phyloP scores from a whole-genome alignment of 2,797 vertebrate species.

The Poecilia picta region DNA sequence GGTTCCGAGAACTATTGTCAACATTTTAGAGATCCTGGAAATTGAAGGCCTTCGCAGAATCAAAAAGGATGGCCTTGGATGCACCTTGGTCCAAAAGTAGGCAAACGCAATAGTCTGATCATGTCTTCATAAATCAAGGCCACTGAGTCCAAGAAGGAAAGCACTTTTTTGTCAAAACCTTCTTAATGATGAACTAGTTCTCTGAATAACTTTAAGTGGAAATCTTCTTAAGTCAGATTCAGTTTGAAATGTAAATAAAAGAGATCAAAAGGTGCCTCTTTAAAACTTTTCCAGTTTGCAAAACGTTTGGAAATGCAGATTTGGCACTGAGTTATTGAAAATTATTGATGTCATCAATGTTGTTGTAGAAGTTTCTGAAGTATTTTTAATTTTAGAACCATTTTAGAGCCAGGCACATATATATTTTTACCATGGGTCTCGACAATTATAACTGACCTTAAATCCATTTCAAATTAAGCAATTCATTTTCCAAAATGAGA shows the following conservation, averaged over 20 bases:
- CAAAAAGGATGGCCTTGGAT: constrained; percentile 76
- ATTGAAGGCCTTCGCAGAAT: constrained; percentile 82
- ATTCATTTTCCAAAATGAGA: not conserved
- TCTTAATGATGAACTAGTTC: not conserved
- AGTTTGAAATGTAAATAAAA: not conserved
- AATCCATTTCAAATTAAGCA: not conserved
- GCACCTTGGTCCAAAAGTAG: constrained; percentile 79
- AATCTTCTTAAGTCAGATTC: not conserved
- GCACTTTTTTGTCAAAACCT: constrained; percentile 7
- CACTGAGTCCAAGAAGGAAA: constrained; percentile 9
- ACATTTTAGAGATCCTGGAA: constrained; percentile 86
- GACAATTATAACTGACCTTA: not conserved
- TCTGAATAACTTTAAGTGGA: not conserved
- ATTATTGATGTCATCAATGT: not conserved
- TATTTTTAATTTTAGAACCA: not conserved
- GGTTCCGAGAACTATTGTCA: constrained; percentile 90
- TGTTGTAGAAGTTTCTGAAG: not conserved
- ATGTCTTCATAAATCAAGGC: constrained; percentile 5
- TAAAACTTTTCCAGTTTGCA: not conserved
- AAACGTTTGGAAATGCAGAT: not conserved
- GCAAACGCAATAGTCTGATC: constrained; percentile 37
- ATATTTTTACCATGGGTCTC: not conserved
- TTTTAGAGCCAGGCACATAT: not conserved
- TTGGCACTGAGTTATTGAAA: not conserved
- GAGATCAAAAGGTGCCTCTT: not conserved